A percentile compares a stretch with the other conserved stretches of the same genome.
Conservation (phyloP, 2,797 vertebrate genomes). For the Dipus sagitta region DNA sequence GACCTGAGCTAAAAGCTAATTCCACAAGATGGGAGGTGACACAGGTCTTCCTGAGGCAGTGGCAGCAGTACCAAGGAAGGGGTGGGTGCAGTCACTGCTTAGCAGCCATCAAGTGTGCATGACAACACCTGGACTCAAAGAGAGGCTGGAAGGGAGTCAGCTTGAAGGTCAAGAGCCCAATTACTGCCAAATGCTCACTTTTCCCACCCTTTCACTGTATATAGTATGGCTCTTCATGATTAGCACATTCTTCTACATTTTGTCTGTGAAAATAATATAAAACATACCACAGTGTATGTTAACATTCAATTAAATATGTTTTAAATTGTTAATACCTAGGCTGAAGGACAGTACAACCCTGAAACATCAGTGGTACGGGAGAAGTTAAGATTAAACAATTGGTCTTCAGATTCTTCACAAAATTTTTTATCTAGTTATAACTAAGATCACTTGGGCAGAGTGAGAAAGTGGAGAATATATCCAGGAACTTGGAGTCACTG, state of each 20-base stretch:
- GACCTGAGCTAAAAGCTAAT: background rate
- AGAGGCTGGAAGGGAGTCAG: background rate
- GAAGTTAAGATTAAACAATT: conserved; percentile 23
- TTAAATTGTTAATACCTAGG: background rate
- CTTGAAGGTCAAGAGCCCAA: background rate
- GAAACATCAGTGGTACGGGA: background rate
- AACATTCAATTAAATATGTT: background rate
- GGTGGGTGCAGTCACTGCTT: background rate
- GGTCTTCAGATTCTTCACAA: background rate
- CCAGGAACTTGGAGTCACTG: background rate
- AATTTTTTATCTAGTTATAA: conserved; percentile 36
- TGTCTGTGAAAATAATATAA: background rate
- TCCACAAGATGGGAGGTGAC: background rate
- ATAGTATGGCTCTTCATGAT: background rate
- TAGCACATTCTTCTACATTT: background rate
- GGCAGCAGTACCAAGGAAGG: background rate
- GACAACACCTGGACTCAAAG: background rate
- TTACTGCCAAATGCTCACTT: background rate
- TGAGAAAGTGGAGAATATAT: background rate
- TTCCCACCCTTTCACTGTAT: background rate
- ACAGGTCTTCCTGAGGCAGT: background rate
- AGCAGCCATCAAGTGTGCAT: background rate
- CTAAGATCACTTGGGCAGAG: background rate
- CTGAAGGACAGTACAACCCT: conserved; percentile 20
- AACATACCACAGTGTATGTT: background rate